Conservation (phyloP, 1,140 invertebrate species). For the Nilaparvata lugens region DNA sequence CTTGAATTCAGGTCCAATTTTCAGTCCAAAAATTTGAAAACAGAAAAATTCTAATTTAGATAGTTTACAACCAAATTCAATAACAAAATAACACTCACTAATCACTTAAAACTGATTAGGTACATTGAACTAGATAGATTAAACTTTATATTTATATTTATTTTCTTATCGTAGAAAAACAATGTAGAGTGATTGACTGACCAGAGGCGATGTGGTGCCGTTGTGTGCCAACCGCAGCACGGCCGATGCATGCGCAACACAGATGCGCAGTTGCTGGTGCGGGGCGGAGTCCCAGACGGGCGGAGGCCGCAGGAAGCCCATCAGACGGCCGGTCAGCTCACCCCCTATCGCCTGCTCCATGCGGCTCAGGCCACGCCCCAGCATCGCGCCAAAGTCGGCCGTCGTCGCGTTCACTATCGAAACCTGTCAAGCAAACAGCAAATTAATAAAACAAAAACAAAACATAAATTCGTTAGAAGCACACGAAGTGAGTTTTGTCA, state of each 20-base stretch:
- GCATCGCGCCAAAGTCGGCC: conserved; percentile 59
- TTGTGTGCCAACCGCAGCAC: conserved; percentile 41
- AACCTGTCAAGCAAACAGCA: conserved; percentile 31
- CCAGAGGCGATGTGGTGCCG: conserved; percentile 8
- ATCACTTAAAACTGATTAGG: too few species aligned
- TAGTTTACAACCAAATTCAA: too few species aligned
- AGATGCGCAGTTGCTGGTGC: conserved; percentile 57
- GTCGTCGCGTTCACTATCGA: conserved; percentile 75
- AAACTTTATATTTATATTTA: neutral
- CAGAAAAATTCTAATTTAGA: too few species aligned
- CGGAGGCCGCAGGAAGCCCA: conserved; percentile 71
- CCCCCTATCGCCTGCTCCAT: conserved; percentile 53
- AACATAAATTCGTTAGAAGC: too few species aligned
- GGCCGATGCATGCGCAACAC: conserved; percentile 59
- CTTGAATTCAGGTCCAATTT: too few species aligned
- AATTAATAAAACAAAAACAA: too few species aligned
- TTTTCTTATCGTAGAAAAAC: neutral
- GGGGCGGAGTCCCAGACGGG: conserved; percentile 53
- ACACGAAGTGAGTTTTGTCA: too few species aligned
- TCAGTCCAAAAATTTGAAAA: too few species aligned
- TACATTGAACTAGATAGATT: too few species aligned
- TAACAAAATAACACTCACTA: too few species aligned
- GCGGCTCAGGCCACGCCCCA: conserved; percentile 36
- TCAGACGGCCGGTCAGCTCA: conserved; percentile 60
- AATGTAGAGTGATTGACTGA: neutral